phyloP scores from a whole-genome alignment of 1,140 invertebrate species.

The Sarcophaga bullata region DNA sequence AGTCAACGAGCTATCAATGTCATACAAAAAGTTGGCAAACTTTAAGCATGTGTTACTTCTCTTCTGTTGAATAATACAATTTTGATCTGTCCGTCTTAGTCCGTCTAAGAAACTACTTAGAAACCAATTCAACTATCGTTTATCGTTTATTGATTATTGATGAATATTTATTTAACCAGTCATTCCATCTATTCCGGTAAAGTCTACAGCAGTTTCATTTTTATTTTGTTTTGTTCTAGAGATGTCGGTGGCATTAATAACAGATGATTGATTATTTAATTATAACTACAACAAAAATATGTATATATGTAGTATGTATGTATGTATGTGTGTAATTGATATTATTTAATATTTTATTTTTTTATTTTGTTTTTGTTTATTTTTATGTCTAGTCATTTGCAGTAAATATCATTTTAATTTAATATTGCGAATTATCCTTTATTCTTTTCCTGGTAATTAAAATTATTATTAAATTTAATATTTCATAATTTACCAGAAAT shows the following conservation, averaged over 20 bases:
- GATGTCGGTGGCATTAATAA: not conserved
- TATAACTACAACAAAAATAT: not conserved
- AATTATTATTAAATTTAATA: too few relatives aligned
- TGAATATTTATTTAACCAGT: not conserved
- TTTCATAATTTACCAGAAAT: too few relatives aligned
- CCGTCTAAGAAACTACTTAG: not conserved
- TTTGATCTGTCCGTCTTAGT: not conserved
- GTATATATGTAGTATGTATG: too few relatives aligned
- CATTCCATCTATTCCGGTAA: not conserved
- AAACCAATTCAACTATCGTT: too few relatives aligned
- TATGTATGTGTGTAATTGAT: too few relatives aligned
- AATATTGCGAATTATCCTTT: not conserved
- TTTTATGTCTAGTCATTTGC: not conserved
- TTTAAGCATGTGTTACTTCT: not conserved
- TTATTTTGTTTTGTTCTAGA: too few relatives aligned
- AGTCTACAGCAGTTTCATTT: too few relatives aligned
- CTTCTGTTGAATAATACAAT: not conserved
- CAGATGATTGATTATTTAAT: not conserved
- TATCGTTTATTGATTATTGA: not conserved
- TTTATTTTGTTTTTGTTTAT: not conserved
- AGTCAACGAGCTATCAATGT: slow-evolving; percentile 20
- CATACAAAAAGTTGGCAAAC: not conserved
- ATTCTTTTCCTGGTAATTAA: not conserved
- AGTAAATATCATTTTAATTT: too few relatives aligned
- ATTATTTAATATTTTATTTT: too few relatives aligned